Evolutionary conservation across 30 jellyfish, hydroid and myxozoan species (phyloP), one percentile per base, ranked within the genome.

Genomic region (Hydractinia echinata): DNA sequence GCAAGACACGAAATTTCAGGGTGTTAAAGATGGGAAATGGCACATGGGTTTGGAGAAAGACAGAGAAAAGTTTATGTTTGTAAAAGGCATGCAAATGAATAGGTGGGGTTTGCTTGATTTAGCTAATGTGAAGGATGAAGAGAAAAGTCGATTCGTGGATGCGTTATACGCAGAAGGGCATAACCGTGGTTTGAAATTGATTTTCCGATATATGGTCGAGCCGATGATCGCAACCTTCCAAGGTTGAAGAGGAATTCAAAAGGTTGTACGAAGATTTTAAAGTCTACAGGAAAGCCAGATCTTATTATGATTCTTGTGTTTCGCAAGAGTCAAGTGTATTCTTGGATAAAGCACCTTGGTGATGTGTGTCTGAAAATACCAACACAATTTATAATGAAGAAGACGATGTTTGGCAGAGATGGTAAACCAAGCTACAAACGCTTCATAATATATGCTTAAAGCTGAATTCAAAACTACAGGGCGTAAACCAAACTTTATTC

Each of bases 391-490:
- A 56, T 84, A 15, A 49, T 51, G 49, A 13, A 15, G n/a, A 84
- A 77, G 54, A 84, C 61, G 62, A 82, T 84, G 5, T n/a, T 4
- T 6, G 79, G 76, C 21, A 79, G 87, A 20, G 39, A 8, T 4
- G 79, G 62, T 39, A 7, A 7, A n/a, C 5, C 66, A 55, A 86
- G 77, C 58, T 16, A 4, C 95, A 86, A 60, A 79, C 87, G 8
- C 54, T 86, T 10, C 89, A 86, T 44, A 86, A 86, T 64, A 77
- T 86, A 13, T 86, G 95, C 52, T 52, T 86, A 82, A 86, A 86
- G 61, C 73, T 86, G 62, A 86, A 86, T 54, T 76, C 86, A 51
- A 86, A 86, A 79, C 55, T 80, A 30, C 67, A 62, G 13, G 95
- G 95, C 8, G 51, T 55, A 7, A 86, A 86, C 39, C 71, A 71